These are phyloP conservation scores for Oreochromis grahami DNA, from an alignment of 2,797 vertebrate genomes.

Conservation along the genomic window DNA sequence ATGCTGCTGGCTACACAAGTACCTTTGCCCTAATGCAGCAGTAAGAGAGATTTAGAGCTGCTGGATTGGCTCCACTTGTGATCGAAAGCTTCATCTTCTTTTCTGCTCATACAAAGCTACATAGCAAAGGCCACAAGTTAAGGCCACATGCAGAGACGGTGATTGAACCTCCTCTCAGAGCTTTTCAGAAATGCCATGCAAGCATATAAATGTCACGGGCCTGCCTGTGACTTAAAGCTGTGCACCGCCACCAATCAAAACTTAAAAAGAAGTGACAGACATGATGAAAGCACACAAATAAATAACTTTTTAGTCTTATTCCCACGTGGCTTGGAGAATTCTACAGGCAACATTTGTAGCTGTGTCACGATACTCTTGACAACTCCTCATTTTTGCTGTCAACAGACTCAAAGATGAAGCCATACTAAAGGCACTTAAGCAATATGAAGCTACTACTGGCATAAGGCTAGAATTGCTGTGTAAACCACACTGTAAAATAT, in stretches of 20 bases:
- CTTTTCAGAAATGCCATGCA: conserved; percentile 1
- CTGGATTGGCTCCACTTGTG: not conserved
- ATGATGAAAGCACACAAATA: not conserved
- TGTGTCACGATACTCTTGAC: not conserved
- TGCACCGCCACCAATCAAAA: not conserved
- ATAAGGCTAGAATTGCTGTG: not conserved
- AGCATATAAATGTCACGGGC: not conserved
- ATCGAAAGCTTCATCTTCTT: conserved; percentile 23
- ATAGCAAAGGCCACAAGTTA: not conserved
- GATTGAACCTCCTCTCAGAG: conserved; percentile 11
- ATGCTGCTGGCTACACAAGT: not conserved
- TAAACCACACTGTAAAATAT: too few relatives aligned
- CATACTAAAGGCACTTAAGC: not conserved
- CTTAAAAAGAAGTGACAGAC: not conserved
- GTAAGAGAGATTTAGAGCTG: conserved; percentile 27
- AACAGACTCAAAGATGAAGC: not conserved
- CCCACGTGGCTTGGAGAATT: not conserved
- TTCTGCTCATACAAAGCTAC: conserved; percentile 11
- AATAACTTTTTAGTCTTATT: not conserved
- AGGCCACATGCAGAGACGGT: conserved; percentile 9
- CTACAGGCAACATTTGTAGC: not conserved
- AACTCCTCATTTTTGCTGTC: not conserved
- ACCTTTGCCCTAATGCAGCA: conserved; percentile 3
- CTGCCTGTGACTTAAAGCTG: not conserved
- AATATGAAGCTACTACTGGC: not conserved